Evolutionary conservation across 2,113 vertebrate species (phyloP).

Genomic region (Cyprinodon tularosa): DNA sequence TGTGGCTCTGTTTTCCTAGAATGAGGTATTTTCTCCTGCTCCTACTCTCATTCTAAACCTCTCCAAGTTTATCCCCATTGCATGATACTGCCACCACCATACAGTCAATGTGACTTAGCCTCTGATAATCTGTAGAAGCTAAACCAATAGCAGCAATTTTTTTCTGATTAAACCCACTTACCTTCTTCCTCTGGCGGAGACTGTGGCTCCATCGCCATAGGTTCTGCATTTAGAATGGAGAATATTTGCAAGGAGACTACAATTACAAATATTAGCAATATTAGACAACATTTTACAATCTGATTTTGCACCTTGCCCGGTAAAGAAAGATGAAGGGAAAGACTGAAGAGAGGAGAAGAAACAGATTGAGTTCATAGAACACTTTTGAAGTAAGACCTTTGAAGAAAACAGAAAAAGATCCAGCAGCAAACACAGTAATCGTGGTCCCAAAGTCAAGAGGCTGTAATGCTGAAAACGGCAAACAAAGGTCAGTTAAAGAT

Average conservation of each 20-base stretch:
- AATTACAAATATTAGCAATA: slow-evolving; percentile 91
- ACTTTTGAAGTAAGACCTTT: not conserved
- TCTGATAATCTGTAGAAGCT: not conserved
- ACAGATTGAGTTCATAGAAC: slow-evolving; percentile 11
- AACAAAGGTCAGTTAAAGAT: slow-evolving; percentile 45
- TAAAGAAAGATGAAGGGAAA: slow-evolving; percentile 38
- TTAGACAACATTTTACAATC: slow-evolving; percentile 74
- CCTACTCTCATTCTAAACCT: not conserved
- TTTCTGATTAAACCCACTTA: slow-evolving; percentile 68
- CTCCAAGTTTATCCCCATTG: not conserved
- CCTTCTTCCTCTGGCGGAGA: slow-evolving; percentile 93
- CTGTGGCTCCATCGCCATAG: slow-evolving; percentile 86
- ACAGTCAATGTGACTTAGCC: no score
- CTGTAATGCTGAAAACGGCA: slow-evolving; percentile 31
- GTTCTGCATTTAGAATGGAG: slow-evolving; percentile 99
- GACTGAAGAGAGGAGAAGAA: not conserved
- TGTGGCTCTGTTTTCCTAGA: not conserved
- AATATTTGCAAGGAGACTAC: slow-evolving; percentile 99
- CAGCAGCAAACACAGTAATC: slow-evolving; percentile 30
- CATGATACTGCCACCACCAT: no score
- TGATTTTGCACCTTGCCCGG: slow-evolving; percentile 86
- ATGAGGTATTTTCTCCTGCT: not conserved
- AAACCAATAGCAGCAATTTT: slow-evolving; percentile 25
- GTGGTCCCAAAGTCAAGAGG: slow-evolving; percentile 63
- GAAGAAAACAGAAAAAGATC: not conserved